Percentiles rank a stretch among this genome's conserved stretches.
Conservation (phyloP, 2,888 invertebrate species). For the Alviniconcha strummeri region DNA sequence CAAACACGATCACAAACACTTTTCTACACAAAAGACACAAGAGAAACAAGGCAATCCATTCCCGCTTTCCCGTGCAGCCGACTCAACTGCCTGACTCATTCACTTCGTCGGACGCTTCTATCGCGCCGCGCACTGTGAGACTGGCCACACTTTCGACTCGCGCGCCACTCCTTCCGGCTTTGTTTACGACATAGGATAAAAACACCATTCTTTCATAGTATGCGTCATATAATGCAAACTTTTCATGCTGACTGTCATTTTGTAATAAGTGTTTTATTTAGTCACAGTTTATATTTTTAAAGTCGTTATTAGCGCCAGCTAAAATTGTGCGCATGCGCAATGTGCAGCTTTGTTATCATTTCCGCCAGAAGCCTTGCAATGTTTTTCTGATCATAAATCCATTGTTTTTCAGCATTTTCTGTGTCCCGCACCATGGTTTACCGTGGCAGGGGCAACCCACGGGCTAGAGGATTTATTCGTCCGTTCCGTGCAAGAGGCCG, state of each 20-base stretch:
- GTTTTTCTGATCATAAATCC: not conserved
- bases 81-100: conserved; percentile 36
- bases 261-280: no score
- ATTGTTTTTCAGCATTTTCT: not conserved
- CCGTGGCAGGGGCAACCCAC: conserved; percentile 22
- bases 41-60: conserved; percentile 26
- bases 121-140: conserved; percentile 23
- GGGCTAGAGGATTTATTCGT: conserved; percentile 21
- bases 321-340: conserved; percentile 28
- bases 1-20: not conserved
- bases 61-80: conserved; percentile 22
- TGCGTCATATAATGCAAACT: no score
- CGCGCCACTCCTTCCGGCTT: conserved; percentile 28
- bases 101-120: conserved; percentile 28
- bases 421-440: conserved; percentile 18
- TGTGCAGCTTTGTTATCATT: not conserved
- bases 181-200: conserved; percentile 12
- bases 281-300: not conserved
- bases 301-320: not conserved
- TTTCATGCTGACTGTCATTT: no score
- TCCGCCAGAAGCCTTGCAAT: not conserved
- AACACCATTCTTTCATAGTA: no score
- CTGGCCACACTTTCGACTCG: conserved; percentile 29
- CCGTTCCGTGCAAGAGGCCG: conserved; percentile 47
- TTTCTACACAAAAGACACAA: conserved; percentile 18